phyloP scores from a whole-genome alignment of 2,797 vertebrate genomes.

The Garrulus glandarius region DNA sequence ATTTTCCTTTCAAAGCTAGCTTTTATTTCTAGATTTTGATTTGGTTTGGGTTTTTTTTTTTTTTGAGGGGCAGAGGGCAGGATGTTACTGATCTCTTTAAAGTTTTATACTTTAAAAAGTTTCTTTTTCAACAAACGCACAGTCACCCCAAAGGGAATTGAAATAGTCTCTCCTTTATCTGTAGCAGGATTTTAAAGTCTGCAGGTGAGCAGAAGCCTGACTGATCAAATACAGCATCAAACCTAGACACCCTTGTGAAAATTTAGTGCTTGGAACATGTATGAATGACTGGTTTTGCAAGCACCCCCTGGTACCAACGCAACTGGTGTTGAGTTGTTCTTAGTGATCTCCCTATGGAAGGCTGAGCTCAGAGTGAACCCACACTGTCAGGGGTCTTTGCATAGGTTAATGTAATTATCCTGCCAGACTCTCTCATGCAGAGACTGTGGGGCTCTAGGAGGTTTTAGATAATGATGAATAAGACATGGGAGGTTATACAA shows the following conservation, averaged over 20 bases:
- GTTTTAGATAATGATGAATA: not conserved
- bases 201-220: not conserved
- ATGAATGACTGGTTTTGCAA: not conserved
- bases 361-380: not conserved
- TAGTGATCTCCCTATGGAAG: not conserved
- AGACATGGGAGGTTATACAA: not conserved
- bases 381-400: not conserved
- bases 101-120: not conserved
- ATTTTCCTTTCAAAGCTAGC: not conserved
- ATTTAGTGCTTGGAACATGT: not conserved
- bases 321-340: not conserved
- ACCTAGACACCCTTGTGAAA: not conserved
- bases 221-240: not conserved
- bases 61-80: rapidly evolving
- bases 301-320: not conserved
- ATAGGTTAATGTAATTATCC: not conserved
- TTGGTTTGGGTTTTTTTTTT: not conserved
- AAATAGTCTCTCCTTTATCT: not conserved
- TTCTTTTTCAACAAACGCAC: not conserved
- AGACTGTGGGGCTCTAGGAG: not conserved
- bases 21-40: not conserved
- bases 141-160: not conserved
- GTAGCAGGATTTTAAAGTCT: not conserved
- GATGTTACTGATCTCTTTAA: not conserved
- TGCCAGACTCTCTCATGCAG: not conserved